Evolutionary conservation across 2,888 invertebrate species (phyloP), one percentile per base, ranked within the genome.

Genomic region (Scaptomyza flava): DNA sequence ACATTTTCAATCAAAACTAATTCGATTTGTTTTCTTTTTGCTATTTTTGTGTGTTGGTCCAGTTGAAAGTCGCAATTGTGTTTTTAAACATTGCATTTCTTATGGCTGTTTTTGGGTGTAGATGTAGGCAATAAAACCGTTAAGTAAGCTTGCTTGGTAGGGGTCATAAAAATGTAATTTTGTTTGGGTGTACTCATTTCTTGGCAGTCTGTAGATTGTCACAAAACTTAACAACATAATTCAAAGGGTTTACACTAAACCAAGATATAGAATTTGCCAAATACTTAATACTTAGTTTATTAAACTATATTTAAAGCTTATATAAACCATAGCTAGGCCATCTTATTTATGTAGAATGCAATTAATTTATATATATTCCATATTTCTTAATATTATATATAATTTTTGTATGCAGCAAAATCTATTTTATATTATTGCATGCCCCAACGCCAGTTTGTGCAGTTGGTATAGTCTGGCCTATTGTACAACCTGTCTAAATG

Each of bases 201-300:
- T 60, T 69, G 85, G 83, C 85, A 84, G 83, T 84, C 83, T 83
- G 79, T 79, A 75, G 83, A 84, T 84, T 84, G 83, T 84, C 83
- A 70, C 56, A 67, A 75, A 84, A 79, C 53, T 64, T 20, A 73
- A 74, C 67, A 62, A 36, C 41, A 56, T 73, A 73, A 73, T 69
- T 74, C 63, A 52, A 72, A 53, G 41, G 43, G 48, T 30, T 17
- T 48, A 45, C 31, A 45, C 42, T n/a, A 23, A 64, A 71, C 56
- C 20, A 50, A 72, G 14, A 14, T 27, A 9, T 41, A 23, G 47
- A 58, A 61, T 42, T 58, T 58, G 63, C 69, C 65, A 51, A 67
- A 73, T 64, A 64, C 27, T 53, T 64, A 56, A 31, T 36, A 62
- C 27, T 60, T 54, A 62, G 46, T 56, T 9, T 51, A 59, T n/a